Evolutionary conservation across 92 coral and sea anemone species (phyloP).

Genomic region (Isaurus tuberculatus): DNA sequence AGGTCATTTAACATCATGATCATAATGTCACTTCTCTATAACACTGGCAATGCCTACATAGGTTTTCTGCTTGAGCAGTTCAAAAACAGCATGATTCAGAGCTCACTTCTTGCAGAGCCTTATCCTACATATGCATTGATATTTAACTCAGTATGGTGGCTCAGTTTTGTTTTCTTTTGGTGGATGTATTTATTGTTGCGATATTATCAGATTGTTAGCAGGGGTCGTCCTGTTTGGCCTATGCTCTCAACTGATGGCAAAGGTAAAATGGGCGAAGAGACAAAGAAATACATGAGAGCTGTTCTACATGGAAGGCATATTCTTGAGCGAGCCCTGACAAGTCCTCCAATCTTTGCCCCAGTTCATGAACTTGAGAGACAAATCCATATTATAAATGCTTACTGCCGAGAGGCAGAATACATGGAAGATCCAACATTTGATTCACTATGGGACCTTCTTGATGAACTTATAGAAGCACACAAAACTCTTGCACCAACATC

Average conservation of each 20-base stretch:
- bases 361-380: conserved; percentile 98
- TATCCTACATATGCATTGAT: conserved; percentile 77
- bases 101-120: conserved; percentile 86
- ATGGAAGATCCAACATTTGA: conserved; percentile 95
- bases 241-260: conserved; percentile 85
- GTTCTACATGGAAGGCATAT: conserved; percentile 94
- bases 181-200: conserved; percentile 77
- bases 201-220: conserved; percentile 67
- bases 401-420: conserved; percentile 97
- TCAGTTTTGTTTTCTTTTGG: conserved; percentile 73
- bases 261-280: conserved; percentile 83
- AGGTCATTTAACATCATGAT: conserved; percentile 91
- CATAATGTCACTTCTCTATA: conserved; percentile 77
- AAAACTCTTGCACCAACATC: conserved; percentile 83
- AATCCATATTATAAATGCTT: conserved; percentile 97
- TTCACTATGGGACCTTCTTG: conserved; percentile 97
- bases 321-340: conserved; percentile 89
- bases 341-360: conserved; percentile 95
- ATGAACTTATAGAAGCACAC: conserved; percentile 98
- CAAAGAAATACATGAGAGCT: conserved; percentile 95
- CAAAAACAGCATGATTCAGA: conserved; percentile 64
- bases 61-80: conserved; percentile 85
- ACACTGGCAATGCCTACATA: conserved; percentile 81
- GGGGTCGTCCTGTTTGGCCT: conserved; percentile 89
- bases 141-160: conserved; percentile 72